Evolutionary conservation across 2,113 vertebrate species (phyloP), one percentile per base, ranked within the genome.

Genomic region (Galeopterus variegatus): DNA sequence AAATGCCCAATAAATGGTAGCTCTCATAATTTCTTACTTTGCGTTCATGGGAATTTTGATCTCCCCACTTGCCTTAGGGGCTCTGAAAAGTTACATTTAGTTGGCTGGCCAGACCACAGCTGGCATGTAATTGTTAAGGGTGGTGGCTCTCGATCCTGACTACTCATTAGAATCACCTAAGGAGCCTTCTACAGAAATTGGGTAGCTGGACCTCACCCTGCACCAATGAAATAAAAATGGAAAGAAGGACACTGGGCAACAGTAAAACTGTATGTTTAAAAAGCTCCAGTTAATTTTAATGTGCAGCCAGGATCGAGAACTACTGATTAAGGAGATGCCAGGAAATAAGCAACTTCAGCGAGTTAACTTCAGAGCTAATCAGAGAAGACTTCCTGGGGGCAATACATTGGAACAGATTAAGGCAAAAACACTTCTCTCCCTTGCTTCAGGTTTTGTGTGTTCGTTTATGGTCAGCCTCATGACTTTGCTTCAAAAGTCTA

Each of bases 31-130:
- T 19, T 83, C 64, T 76, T 73, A 82, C n/a, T 94, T 76, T 95
- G 31, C 33, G 21, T 54, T 94, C 52, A 80, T 54, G 33, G 64
- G 48, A 58, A 80, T 58, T 87, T 60, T 52, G 48, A 14, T 65
- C 36, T 75, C 14, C 8, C 24, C 5, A 3, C 48, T 95, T 92
- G 80, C 24, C 75, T 50, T 76, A 17, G 69, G 54, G 58, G 5
- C n/a, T 95, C 52, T 72, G 58, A 65, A 85, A 87, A 70, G 26
- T 69, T 76, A 50, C 76, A n/a, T n/a, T 91, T 93, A 50, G 54
- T 76, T 94, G 48, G 45, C 36, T 17, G 36, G 83, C 6, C 56
- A 77, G 48, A 85, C 82, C 19, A 82, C 41, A 41, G 64, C 17
- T 86, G 58, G 33, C 12, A 9, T 54, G 26, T 73, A 36, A 62